phyloP scores from a whole-genome alignment of 1,140 invertebrate species.

The Leptinotarsa lineolata region DNA sequence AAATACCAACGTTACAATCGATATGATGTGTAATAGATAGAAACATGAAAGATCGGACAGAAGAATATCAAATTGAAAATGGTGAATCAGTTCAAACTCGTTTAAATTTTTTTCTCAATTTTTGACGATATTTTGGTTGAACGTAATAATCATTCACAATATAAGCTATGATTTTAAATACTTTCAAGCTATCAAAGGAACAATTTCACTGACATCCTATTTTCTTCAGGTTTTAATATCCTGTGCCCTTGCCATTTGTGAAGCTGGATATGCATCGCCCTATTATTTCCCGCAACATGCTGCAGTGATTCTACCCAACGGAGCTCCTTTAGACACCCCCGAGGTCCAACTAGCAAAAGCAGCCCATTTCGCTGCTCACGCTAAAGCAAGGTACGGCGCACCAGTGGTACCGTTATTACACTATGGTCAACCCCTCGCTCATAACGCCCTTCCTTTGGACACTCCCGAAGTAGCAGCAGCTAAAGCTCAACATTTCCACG shows the following conservation, averaged over 20 bases:
- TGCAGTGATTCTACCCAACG: conserved; percentile 48
- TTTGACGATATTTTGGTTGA: too few relatives aligned
- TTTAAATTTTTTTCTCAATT: too few relatives aligned
- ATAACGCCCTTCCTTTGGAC: conserved; percentile 63
- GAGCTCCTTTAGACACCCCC: conserved; percentile 59
- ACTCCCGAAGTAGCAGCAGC: conserved; percentile 68
- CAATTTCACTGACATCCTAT: background rate
- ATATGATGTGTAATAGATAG: too few relatives aligned
- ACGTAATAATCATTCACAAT: too few relatives aligned
- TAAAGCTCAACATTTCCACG: conserved; percentile 65
- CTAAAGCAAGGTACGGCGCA: conserved; percentile 53
- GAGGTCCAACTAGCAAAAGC: conserved; percentile 66
- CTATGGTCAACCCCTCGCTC: conserved; percentile 46
- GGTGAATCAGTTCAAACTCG: too few relatives aligned
- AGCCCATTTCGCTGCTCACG: conserved; percentile 62
- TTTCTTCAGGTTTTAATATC: conserved; percentile 47
- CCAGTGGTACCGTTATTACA: conserved; percentile 29
- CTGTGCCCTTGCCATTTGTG: conserved; percentile 43
- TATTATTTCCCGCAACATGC: conserved; percentile 39
- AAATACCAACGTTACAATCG: too few relatives aligned
- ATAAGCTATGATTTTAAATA: too few relatives aligned
- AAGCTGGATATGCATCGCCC: conserved; percentile 34
- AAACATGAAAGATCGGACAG: too few relatives aligned
- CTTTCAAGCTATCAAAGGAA: too few relatives aligned
- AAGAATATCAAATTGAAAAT: too few relatives aligned